phyloP scores from a whole-genome alignment of 1,140 invertebrate species.

The Leptinotarsa texana region DNA sequence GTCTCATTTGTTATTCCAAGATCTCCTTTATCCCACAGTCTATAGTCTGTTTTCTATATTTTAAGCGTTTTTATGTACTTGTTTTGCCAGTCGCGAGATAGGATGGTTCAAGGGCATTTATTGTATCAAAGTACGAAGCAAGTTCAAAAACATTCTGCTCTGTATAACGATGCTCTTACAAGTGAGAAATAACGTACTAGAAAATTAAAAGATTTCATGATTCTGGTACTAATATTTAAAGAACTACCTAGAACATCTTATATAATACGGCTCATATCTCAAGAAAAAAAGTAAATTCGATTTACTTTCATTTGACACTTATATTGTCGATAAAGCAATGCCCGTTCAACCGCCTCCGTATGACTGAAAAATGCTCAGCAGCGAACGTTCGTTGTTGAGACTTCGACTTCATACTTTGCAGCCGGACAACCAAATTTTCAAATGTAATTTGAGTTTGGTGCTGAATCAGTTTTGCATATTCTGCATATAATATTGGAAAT shows the following conservation, averaged over 20 bases:
- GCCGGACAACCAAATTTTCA: too few species aligned
- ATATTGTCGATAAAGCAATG: neutral
- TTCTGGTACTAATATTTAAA: too few species aligned
- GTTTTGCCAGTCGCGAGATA: slow-evolving; percentile 1
- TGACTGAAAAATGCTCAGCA: too few species aligned
- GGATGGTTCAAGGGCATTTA: neutral
- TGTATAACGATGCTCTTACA: neutral
- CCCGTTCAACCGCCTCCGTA: too few species aligned
- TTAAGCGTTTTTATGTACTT: neutral
- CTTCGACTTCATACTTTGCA: too few species aligned
- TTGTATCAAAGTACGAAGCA: slow-evolving; percentile 2
- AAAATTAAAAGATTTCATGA: too few species aligned
- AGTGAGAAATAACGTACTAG: neutral
- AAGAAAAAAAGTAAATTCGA: neutral
- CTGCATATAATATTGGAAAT: too few species aligned
- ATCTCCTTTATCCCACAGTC: neutral
- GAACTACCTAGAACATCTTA: neutral
- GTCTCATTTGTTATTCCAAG: slow-evolving; percentile 8
- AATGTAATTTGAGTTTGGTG: too few species aligned
- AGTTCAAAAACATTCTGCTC: neutral
- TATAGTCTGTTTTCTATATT: neutral
- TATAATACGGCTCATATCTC: neutral
- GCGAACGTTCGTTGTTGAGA: too few species aligned
- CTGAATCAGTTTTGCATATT: too few species aligned
- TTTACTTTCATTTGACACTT: neutral